phyloP scores from a whole-genome alignment of 1,140 invertebrate species.

The Rhagoletis zephyria region DNA sequence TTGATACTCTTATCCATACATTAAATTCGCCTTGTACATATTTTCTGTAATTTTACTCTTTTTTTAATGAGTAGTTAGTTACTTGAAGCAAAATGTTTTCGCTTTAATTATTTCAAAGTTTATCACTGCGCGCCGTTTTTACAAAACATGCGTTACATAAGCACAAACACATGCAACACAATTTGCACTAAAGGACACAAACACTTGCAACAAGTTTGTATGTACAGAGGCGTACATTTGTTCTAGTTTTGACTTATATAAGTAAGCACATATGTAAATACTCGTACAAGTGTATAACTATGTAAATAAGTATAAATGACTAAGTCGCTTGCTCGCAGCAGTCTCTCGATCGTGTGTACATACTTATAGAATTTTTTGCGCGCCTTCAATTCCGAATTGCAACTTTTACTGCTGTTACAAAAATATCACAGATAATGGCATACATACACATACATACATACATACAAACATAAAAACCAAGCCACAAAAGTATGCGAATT shows the following conservation, averaged over 20 bases:
- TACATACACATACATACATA: background rate
- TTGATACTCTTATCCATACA: background rate
- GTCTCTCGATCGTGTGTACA: constrained; percentile 7
- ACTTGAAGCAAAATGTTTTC: background rate
- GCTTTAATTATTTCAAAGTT: background rate
- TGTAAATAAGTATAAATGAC: background rate
- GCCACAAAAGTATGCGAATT: background rate
- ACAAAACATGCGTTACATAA: background rate
- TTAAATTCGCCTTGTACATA: background rate
- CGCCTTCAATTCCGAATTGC: constrained; percentile 15
- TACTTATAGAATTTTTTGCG: constrained; percentile 1
- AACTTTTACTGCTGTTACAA: constrained; percentile 39
- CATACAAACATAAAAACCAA: background rate
- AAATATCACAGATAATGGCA: background rate
- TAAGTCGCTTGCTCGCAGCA: background rate
- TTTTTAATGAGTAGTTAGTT: background rate
- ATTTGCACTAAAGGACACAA: background rate
- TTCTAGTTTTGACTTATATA: constrained; percentile 14
- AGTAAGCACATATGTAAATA: background rate
- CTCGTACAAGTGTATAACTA: background rate
- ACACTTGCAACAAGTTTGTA: background rate
- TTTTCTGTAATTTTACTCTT: background rate
- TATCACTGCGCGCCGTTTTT: background rate
- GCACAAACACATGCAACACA: background rate
- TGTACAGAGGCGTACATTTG: background rate